A percentile compares a stretch with the other conserved stretches of the same genome.
These are phyloP conservation scores for Vollenhovia emeryi DNA, from an alignment of 1,140 invertebrate genomes.

Conservation along the genomic window DNA sequence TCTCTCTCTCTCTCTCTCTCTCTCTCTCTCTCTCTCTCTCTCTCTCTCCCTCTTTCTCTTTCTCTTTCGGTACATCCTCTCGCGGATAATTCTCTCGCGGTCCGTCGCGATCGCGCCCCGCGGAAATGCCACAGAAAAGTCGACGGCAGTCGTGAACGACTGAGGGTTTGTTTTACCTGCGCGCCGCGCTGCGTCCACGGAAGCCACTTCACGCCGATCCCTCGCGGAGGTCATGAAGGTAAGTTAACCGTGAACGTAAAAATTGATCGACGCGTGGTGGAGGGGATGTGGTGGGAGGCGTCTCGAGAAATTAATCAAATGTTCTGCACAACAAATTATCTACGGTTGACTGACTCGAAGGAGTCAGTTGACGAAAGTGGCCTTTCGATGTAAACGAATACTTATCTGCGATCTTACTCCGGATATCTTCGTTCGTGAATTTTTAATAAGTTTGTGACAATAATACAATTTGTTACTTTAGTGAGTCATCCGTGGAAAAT, in stretches of 20 bases:
- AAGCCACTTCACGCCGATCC: neutral
- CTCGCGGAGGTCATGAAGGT: slow-evolving; percentile 59
- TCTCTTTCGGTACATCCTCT: neutral
- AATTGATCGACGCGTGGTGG: neutral
- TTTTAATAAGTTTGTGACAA: neutral
- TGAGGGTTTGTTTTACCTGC: neutral
- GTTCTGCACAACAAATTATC: neutral
- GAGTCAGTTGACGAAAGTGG: neutral
- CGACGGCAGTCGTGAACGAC: slow-evolving; percentile 22
- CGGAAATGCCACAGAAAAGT: slow-evolving; percentile 3
- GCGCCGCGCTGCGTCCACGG: neutral
- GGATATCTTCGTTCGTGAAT: neutral
- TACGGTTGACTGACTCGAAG: neutral
- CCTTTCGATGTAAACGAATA: neutral
- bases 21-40: too few species aligned
- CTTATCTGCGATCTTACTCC: neutral
- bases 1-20: too few species aligned
- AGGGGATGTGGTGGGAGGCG: too few species aligned
- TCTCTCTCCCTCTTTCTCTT: too few species aligned
- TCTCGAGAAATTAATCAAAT: neutral
- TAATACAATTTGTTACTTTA: neutral
- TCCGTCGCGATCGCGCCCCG: neutral
- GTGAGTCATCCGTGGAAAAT: neutral
- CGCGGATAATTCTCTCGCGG: neutral
- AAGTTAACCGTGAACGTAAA: slow-evolving; percentile 12